A percentile compares a stretch with the other conserved stretches of the same genome.
Evolutionary conservation across 1,140 invertebrate genomes (phyloP).

Genomic region (Laodelphax striatellus): DNA sequence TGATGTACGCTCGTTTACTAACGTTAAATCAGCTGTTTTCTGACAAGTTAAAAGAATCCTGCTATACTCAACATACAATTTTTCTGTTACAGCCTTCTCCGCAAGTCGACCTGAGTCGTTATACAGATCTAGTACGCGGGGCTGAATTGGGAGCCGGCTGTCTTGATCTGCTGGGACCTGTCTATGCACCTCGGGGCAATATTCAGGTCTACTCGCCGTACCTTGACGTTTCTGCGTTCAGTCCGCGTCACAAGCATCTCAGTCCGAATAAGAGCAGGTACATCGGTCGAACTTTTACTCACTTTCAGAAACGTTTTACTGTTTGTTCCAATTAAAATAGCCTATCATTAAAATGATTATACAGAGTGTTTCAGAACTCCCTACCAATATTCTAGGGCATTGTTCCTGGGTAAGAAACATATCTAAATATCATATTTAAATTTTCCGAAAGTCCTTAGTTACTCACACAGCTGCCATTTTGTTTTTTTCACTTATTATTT

Average conservation of each 20-base stretch:
- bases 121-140: slow-evolving; percentile 61
- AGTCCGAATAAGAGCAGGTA: slow-evolving; percentile 43
- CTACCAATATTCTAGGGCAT: no score
- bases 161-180: slow-evolving; percentile 61
- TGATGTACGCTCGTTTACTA: no score
- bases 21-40: no score
- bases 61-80: neutral
- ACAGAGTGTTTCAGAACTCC: no score
- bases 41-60: no score
- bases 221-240: slow-evolving; percentile 64
- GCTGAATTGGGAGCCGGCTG: slow-evolving; percentile 56
- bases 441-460: no score
- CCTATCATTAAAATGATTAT: neutral
- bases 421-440: no score
- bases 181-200: slow-evolving; percentile 71
- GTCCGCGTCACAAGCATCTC: slow-evolving; percentile 49
- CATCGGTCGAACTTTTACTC: slow-evolving; percentile 12
- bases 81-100: slow-evolving; percentile 39
- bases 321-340: slow-evolving; percentile 6
- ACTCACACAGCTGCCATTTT: no score
- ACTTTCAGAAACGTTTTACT: slow-evolving; percentile 7
- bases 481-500: no score
- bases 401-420: no score
- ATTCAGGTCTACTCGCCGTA: slow-evolving; percentile 71
- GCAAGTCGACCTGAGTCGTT: slow-evolving; percentile 57